These are phyloP conservation scores for Balanococcus diminutus DNA, from an alignment of 2,888 invertebrate species.

Conservation along the genomic window DNA sequence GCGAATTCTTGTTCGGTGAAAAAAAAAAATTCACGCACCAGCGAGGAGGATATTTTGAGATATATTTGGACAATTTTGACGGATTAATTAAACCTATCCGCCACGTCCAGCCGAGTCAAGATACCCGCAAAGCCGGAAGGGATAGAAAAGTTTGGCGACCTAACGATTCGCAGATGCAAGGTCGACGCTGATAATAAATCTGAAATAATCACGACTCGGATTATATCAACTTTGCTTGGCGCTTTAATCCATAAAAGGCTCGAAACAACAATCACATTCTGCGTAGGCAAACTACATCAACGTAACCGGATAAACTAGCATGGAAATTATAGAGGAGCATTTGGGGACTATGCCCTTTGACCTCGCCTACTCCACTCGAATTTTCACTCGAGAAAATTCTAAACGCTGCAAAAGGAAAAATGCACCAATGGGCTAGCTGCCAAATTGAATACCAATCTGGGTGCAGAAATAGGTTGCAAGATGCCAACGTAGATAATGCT, in stretches of 20 bases:
- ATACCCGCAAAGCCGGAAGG: constrained; percentile 6
- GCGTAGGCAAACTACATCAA: constrained; percentile 51
- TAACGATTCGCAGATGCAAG: not conserved
- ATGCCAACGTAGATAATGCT: not conserved
- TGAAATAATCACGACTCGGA: constrained; percentile 11
- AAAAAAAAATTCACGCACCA: not conserved
- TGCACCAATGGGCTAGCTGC: not conserved
- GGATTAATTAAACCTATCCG: not conserved
- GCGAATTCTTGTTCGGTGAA: not conserved
- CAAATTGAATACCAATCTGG: not conserved
- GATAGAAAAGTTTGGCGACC: constrained; percentile 2
- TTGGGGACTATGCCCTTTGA: constrained; percentile 42
- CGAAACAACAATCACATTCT: constrained; percentile 48
- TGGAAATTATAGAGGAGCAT: constrained; percentile 41
- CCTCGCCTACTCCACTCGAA: constrained; percentile 17
- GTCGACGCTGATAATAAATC: not conserved
- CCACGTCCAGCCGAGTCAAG: too few relatives aligned
- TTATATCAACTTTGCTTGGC: constrained; percentile 18
- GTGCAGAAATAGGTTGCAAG: too few relatives aligned
- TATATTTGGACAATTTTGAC: not conserved
- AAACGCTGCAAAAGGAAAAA: not conserved
- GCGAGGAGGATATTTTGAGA: not conserved
- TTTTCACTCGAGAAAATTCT: not conserved
- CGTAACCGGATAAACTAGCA: constrained; percentile 49
- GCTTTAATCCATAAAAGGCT: constrained; percentile 50